Percentiles rank a stretch among this genome's conserved stretches.
Evolutionary conservation across 2,113 vertebrate species (phyloP).

Genomic region (Varanus komodoensis): DNA sequence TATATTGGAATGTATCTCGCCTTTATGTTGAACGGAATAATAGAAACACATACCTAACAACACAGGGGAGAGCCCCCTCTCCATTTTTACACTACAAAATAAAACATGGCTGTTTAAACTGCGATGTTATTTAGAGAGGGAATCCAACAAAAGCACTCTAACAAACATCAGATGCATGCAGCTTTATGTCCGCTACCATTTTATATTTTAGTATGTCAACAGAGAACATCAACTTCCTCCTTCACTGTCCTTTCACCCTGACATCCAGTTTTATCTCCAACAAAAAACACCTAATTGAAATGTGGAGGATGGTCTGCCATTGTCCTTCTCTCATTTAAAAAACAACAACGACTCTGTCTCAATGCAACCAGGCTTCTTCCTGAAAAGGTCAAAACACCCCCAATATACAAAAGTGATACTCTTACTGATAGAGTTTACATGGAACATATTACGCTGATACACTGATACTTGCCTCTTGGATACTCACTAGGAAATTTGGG

Average conservation of each 20-base stretch:
- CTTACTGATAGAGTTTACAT: background rate
- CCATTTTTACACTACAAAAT: constrained; percentile 47
- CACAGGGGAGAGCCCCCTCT: constrained; percentile 38
- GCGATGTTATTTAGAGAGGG: constrained; percentile 40
- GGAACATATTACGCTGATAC: background rate
- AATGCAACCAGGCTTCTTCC: no score
- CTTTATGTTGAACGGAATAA: constrained; percentile 31
- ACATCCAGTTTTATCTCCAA: constrained; percentile 19
- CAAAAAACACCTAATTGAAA: background rate
- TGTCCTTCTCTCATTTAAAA: background rate
- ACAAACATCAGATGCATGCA: constrained; percentile 62
- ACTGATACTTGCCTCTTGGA: background rate
- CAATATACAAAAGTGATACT: background rate
- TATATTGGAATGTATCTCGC: constrained; percentile 28
- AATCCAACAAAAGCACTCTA: constrained; percentile 41
- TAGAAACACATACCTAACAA: constrained; percentile 37
- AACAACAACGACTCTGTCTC: no score
- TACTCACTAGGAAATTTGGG: background rate
- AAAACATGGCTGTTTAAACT: constrained; percentile 47
- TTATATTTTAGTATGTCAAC: constrained; percentile 50
- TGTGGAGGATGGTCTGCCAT: background rate
- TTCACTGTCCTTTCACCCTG: background rate
- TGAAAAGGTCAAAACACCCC: background rate
- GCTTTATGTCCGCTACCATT: constrained; percentile 58
- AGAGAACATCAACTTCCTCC: constrained; percentile 31